Percentiles rank a stretch among this genome's conserved stretches.
phyloP scores from a whole-genome alignment of 2,797 vertebrate genomes.

The Rhodeus uyekii region DNA sequence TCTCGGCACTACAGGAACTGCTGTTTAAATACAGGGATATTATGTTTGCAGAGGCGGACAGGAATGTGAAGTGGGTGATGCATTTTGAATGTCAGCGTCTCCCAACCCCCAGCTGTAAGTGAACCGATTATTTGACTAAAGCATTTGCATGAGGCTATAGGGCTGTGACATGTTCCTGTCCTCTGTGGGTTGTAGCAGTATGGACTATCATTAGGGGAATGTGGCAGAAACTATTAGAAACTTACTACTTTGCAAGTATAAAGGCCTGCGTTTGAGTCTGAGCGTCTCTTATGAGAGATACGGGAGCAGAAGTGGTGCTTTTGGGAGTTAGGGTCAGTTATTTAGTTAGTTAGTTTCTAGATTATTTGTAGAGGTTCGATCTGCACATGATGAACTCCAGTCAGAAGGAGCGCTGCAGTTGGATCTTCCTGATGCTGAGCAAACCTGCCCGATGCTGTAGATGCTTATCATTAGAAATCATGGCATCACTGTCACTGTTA shows the following conservation, averaged over 20 bases:
- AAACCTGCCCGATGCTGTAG: too few relatives aligned
- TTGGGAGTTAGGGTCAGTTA: too few relatives aligned
- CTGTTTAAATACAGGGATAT: slow-evolving; percentile 7
- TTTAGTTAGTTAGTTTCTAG: too few relatives aligned
- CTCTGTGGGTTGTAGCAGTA: background rate
- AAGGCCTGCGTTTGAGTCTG: background rate
- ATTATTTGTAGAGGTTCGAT: too few relatives aligned
- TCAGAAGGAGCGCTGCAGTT: too few relatives aligned
- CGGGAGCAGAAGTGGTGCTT: background rate
- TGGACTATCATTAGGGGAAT: background rate
- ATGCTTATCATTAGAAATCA: too few relatives aligned
- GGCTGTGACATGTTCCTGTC: background rate
- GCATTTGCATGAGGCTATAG: slow-evolving; percentile 47
- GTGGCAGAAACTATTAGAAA: background rate
- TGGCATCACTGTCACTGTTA: too few relatives aligned
- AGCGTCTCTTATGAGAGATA: background rate
- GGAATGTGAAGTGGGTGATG: slow-evolving; percentile 26
- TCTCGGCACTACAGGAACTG: background rate
- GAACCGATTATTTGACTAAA: slow-evolving; percentile 43
- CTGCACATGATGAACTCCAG: too few relatives aligned
- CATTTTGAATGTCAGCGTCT: slow-evolving; percentile 21
- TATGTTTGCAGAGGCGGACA: slow-evolving; percentile 13
- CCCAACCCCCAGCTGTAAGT: background rate
- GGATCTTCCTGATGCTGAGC: too few relatives aligned
- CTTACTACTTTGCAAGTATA: background rate